Base-by-base conservation (phyloP, 2,888 invertebrate species). In the Melieria crassipennis region DNA sequence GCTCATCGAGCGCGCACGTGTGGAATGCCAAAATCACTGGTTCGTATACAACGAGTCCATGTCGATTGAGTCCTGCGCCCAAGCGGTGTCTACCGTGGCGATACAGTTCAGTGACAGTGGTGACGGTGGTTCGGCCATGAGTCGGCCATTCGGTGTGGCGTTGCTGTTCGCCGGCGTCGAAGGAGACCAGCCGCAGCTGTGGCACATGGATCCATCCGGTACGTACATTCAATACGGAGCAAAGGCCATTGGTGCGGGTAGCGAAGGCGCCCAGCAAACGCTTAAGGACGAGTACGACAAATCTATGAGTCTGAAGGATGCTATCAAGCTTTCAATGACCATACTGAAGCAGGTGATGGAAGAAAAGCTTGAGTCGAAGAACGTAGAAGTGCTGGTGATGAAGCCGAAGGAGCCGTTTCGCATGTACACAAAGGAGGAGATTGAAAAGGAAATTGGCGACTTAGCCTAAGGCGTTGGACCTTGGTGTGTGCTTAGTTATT, bases 301-400 rank as follows among this genome's bases (percentile, higher is more conserved):
- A 89, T 94, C 96, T 42, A 97, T 99, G 94, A 96, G 95, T 0
- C 87, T 99, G 65, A 92, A 92, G 76, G 98, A 99, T 88, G 99
- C 98, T 0, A 93, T 95, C 75, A 96, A 95, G 82, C 89, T 95
- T 11, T 94, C 97, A 0, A 88, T 99, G 69, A 95, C 94, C 10
- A 99, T 99, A 80, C 88, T 99, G 42, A 99, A 99, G 86, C 99
- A 99, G 88, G 99, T 99, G 0, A 99, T 99, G 99, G 99, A 99
- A 85, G 99, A 99, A 86, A 99, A 99, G 87, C 88, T 99, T 3
- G 98, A 94, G 74, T 94, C 97, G 73, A 96, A 94, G 70, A 99
- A 99, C 87, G 98, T 99, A 68, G 99, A 99, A 88, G 95, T 98
- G 77, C 96, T 97, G 86, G 95, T 95, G 50, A 95, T 98, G 90